Evolutionary conservation across 2,888 invertebrate species (phyloP), one percentile per base, ranked within the genome.

Genomic region (Balanococcus diminutus): DNA sequence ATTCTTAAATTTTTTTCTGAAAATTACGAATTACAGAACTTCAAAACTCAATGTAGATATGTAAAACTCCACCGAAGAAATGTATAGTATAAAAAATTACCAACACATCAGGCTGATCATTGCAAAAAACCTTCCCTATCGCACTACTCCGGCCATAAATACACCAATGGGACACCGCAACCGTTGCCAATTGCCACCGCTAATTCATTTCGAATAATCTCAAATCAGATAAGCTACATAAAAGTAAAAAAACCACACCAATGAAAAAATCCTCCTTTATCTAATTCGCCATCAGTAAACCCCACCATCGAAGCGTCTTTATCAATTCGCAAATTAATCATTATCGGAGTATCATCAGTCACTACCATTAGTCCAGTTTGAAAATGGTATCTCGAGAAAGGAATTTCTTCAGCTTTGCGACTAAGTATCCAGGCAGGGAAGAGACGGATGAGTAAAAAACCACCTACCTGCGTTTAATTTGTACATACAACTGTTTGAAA

Each of bases 261-360:
- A 56, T 42, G 42, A 42, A n/a, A 56, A n/a, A n/a, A n/a, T n/a
- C n/a, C n/a, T n/a, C n/a, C n/a, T n/a, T n/a, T n/a, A n/a, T 22
- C 56, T 8, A 22, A 22, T 56, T 56, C 56, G 56, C 56, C 56
- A 56, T 56, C 22, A 8, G 19, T 8, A 56, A 22, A 56, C 19
- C 56, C 67, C 67, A 67, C 67, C 67, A 67, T 67, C 28, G 67
- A 67, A 67, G 67, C 16, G 3, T 67, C 28, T 67, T 28, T 67
- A 67, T 67, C 67, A 67, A 67, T 28, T 67, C n/a, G 67, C 28
- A 28, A 67, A 67, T 67, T 67, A 67, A 67, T 67, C 67, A 67
- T 67, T 67, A 67, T 67, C 67, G 5, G 3, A 19, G 22, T 19
- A 56, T 56, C 67, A 28, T 16, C 31, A 4, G 67, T 16, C 31